phyloP scores from a whole-genome alignment of 2,888 invertebrate species.

The Aphidoletes aphidimyza region DNA sequence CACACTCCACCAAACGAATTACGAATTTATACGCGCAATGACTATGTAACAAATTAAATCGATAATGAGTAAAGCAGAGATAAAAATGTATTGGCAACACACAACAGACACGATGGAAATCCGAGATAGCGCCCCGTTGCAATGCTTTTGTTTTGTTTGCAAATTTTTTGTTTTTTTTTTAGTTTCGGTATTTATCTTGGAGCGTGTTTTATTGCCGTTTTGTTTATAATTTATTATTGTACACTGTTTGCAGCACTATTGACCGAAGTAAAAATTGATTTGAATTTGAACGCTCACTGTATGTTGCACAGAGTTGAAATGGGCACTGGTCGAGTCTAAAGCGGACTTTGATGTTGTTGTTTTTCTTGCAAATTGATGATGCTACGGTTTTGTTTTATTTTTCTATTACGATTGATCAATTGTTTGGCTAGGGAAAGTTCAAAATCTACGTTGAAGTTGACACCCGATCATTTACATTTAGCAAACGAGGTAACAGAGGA shows the following conservation, averaged over 20 bases:
- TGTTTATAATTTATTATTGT: constrained; percentile 10
- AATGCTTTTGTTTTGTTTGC: background rate
- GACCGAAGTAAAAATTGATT: background rate
- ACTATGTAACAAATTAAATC: constrained; percentile 39
- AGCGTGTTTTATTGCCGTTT: constrained; percentile 28
- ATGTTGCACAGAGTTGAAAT: too few relatives aligned
- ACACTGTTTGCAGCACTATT: background rate
- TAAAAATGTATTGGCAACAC: background rate
- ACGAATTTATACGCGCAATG: background rate
- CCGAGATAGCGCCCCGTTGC: constrained; percentile 36
- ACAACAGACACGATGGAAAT: constrained; percentile 39
- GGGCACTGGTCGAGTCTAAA: too few relatives aligned
- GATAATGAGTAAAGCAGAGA: constrained; percentile 19
- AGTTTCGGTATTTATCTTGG: background rate
- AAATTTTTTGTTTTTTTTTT: background rate
- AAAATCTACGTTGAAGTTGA: too few relatives aligned
- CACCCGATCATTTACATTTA: too few relatives aligned
- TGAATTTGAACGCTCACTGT: too few relatives aligned
- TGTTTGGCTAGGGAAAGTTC: too few relatives aligned
- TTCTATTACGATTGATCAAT: too few relatives aligned
- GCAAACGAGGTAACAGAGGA: too few relatives aligned
- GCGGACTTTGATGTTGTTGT: too few relatives aligned
- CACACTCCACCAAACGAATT: background rate
- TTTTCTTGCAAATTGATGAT: too few relatives aligned
- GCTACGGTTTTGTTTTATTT: too few relatives aligned